Evolutionary conservation across 1,140 invertebrate species (phyloP), one percentile per base, ranked within the genome.

Genomic region (Heterodera carotae): DNA sequence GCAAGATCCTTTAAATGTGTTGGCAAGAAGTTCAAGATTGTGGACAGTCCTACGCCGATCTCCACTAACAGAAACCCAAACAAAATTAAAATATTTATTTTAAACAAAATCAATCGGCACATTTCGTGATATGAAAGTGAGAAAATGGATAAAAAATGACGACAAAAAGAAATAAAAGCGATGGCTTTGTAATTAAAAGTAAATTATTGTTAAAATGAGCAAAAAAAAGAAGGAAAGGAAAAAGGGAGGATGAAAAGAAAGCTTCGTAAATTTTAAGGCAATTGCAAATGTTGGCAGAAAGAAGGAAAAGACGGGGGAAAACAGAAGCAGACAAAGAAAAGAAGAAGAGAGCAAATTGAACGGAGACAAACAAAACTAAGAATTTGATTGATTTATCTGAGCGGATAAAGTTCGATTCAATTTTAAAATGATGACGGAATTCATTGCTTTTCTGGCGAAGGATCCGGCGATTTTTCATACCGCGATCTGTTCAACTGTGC

Each of bases 401-500:
- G n/a, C n/a, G n/a, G n/a, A n/a, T n/a, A n/a, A n/a, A n/a, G n/a
- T 27, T 69, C n/a, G 27, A 31, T 25, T 25, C 0, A 18, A 4
- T 53, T 12, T 53, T 12, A 53, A 53, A 56, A 56, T 56, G 18
- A 56, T 43, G 5, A 29, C 4, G 10, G 39, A 18, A 53, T 29
- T 74, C n/a, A 62, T 62, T 62, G 59, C 56, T 74, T 59, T 59
- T 74, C 43, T 74, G 25, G 43, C n/a, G 43, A 53, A 4, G 80
- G 84, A 25, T 85, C 84, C 7, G 85, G 85, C 22, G 84, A 80
- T 33, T 78, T 78, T 59, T 87, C 87, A 78, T 90, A 90, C 53
- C 89, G 88, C 15, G 89, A 89, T 80, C 89, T 89, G 29, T 91
- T 84, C 43, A 91, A 86, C 27, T 85, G 86, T 18, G 89, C 94